Percentiles rank a stretch among this genome's conserved stretches.
These are phyloP conservation scores for Drosophila limbata DNA, from an alignment of 2,888 invertebrate genomes.

Conservation along the genomic window DNA sequence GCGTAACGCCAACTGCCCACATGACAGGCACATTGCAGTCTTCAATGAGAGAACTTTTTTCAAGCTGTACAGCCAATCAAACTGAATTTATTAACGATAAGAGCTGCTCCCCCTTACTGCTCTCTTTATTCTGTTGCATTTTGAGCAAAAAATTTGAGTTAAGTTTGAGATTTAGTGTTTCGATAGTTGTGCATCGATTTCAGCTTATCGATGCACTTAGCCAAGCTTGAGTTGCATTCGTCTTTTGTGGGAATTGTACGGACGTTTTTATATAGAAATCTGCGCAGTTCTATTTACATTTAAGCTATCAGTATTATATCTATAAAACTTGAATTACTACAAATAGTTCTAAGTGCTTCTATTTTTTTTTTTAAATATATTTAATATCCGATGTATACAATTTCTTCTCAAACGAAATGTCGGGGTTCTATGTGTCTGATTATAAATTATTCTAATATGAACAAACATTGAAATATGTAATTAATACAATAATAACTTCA, in stretches of 20 bases:
- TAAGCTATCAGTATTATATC: too few relatives aligned
- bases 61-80: conserved; percentile 36
- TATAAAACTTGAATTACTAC: too few relatives aligned
- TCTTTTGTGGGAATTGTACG: neutral
- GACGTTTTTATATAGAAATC: neutral
- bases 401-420: too few relatives aligned
- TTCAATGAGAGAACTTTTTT: conserved; percentile 2
- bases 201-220: conserved; percentile 1
- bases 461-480: too few relatives aligned
- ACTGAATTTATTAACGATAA: conserved; percentile 39
- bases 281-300: neutral
- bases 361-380: too few relatives aligned
- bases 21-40: conserved; percentile 5
- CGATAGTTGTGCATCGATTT: conserved; percentile 1
- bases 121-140: neutral
- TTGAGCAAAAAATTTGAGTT: neutral
- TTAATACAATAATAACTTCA: too few relatives aligned
- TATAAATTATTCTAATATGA: too few relatives aligned
- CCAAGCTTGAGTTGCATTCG: neutral
- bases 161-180: conserved; percentile 10
- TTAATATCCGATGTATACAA: neutral
- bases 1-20: conserved; percentile 50
- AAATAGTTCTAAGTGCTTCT: too few relatives aligned
- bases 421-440: too few relatives aligned
- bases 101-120: neutral